Evolutionary conservation across 2,113 vertebrate species (phyloP), one percentile per base, ranked within the genome.

Genomic region (Falcunculus frontatus): DNA sequence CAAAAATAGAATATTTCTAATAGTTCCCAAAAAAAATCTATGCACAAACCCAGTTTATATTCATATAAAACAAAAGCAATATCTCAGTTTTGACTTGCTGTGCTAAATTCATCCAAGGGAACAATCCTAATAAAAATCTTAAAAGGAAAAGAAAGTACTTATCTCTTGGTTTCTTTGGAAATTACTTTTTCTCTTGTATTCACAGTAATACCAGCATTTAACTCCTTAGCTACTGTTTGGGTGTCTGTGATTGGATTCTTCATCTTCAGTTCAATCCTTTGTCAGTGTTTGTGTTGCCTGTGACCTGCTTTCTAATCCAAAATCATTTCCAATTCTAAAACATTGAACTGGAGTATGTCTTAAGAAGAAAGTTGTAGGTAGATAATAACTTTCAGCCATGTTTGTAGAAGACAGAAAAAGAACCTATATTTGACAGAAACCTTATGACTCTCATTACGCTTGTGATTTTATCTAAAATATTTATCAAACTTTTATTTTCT

Each of bases 81-180:
- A 72, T 75, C 64, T 92, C 27, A 67, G 15, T 82, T 87, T 81
- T 92, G 52, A 72, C 44, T 82, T 18, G 3, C 26, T 73, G 20
- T 79, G 37, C 62, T 63, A 62, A 89, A 50, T 77, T 79, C 32
- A 92, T 92, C 59, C 86, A 70, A 77, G 29, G 13, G 64, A 80
- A 39, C 81, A 95, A 96, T 93, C 63, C 55, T 78, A 78, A 80
- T 75, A 87, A 84, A 82, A 81, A 88, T 96, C 84, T 82, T 59
- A 50, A 79, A 84, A 62, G 33, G 42, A 73, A 74, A 74, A 80
- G 41, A 76, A 90, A 94, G 55, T 75, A 19, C 56, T 88, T 95
- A 65, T 83, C 46, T 92, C 46, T 80, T 69, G 13, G 17, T 82
- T 93, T 63, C 77, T 79, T 55, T 70, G 68, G 46, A 91, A 91